Base-by-base conservation (phyloP, 2,797 vertebrate species). In the Sphenopsis melanotis region DNA sequence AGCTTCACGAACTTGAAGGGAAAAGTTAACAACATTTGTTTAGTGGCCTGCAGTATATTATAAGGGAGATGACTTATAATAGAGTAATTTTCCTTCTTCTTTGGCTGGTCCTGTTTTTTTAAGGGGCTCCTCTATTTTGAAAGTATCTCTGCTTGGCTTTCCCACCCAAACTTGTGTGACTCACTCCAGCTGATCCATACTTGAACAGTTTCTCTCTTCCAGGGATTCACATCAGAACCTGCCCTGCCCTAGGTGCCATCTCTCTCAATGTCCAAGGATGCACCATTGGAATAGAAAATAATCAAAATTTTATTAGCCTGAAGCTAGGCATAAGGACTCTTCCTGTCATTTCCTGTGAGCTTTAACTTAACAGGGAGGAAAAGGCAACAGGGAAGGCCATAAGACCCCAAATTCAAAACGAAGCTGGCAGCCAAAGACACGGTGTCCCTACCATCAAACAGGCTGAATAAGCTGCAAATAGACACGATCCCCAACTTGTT, bases 381-480 rank as follows among this genome's bases (percentile, higher is more conserved):
- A 93, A 84, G 80, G n/a, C 74, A 78, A 49, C 72, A 79, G 72
- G 80, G 69, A 76, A 86, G 57, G 63, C 72, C 50, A 56, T 42
- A 47, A 74, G 77, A 82, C 59, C 63, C 39, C n/a, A 44, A 7
- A 77, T 66, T 93, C 39, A 87, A 66, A 94, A 89, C 9, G 3
- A 84, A 87, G 23, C 60, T 93, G 1, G 2, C 63, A 84, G 77
- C 66, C 4, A 12, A 87, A 90, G 70, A 53, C 50, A 39, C 0
- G 0, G n/a, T 50, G 64, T 90, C 86, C 68, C 68, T 77, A 2
- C 27, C 64, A 92, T 71, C 53, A 70, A 83, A 87, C 39, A 65
- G 61, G 66, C 74, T 68, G 69, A 89, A 44, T 65, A 63, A 90
- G n/a, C 70, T 89, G 81, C 80, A 90, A 84, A 95, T 44, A 95